Base-by-base conservation (phyloP, 2,797 vertebrate genomes). In the Ibycter americanus region DNA sequence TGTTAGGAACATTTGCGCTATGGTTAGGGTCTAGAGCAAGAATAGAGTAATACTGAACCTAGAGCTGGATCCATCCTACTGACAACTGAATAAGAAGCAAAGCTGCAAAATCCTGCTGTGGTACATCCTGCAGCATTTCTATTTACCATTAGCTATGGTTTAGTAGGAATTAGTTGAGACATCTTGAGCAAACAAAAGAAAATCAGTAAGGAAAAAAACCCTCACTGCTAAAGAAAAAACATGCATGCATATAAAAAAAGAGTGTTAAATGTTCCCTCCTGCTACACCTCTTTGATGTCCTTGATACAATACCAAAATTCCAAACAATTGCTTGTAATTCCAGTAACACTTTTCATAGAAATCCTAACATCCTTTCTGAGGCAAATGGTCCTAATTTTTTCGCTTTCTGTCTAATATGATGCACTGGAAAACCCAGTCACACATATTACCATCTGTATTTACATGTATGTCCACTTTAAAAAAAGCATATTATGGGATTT, bases 101-200 rank as follows among this genome's bases (percentile, higher is more conserved):
- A 86, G 59, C 47, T 9, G 16, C 61, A 84, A 74, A 96, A 81
- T 56, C 73, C 34, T 90, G 38, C 62, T 80, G 19, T 73, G 51
- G 14, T 81, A 18, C 44, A 58, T 86, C 18, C 65, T 68, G 34
- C 25, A 65, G 65, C 42, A 76, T 78, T 96, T 92, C 42, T 83
- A 18, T 77, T 87, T 56, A 67, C 51, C 22, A 29, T 91, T 90
- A 94, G 21, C 63, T 74, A 1, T 84, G 54, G 26, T 71, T 87
- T 87, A 79, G 19, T 54, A 93, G 86, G 58, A 71, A 89, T 81
- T 67, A 80, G 56, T 88, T 61, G 80, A 92, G 90, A 93, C 26
- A 4, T 92, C 82, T 90, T 92, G 49, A 90, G 85, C 61, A 92
- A 89, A 80, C 56, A 81, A 56, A 93, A 87, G 65, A 83, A 94